Evolutionary conservation across 2,888 invertebrate species (phyloP), one percentile per base, ranked within the genome.

Genomic region (Heliconius sara): DNA sequence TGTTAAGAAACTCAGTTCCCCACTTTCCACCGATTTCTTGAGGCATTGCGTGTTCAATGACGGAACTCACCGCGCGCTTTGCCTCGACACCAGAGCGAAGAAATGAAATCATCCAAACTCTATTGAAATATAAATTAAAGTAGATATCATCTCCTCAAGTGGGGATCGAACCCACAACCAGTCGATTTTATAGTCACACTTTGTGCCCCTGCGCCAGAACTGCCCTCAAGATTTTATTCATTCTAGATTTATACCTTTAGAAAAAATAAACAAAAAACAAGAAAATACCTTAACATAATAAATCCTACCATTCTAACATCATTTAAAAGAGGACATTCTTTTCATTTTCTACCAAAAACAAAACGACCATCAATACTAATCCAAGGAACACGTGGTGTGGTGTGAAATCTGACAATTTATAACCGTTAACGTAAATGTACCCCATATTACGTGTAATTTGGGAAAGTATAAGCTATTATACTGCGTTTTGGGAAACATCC

Each of bases 381-480:
- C 83, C 81, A 80, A 79, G 78, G 78, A 87, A 86, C 89, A 89
- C 88, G 87, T 89, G 89, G 86, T 83, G 81, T 83, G 78, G 83
- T 86, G 86, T 87, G 86, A 88, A 87, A 87, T 87, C 86, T 87
- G 79, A 85, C 85, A 85, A 86, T 86, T 87, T 87, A 86, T 86
- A 85, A 84, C 85, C 85, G 85, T 87, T 87, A 87, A 86, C 84
- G 85, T 85, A 86, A 60, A 86, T 84, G 86, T 89, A 86, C 90
- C 87, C 82, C 81, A 88, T 88, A 91, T 92, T 92, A 92, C 86
- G 81, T 84, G 88, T 89, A 89, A 91, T 92, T 92, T 89, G 87
- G 85, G 87, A 87, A 87, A 87, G 86, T 85, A 85, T 85, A 85
- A 83, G 85, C 85, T 84, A 85, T 87, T 85, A 86, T 84, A 84